Evolutionary conservation across 2,113 vertebrate species (phyloP).

Genomic region (Argyrosomus japonicus): DNA sequence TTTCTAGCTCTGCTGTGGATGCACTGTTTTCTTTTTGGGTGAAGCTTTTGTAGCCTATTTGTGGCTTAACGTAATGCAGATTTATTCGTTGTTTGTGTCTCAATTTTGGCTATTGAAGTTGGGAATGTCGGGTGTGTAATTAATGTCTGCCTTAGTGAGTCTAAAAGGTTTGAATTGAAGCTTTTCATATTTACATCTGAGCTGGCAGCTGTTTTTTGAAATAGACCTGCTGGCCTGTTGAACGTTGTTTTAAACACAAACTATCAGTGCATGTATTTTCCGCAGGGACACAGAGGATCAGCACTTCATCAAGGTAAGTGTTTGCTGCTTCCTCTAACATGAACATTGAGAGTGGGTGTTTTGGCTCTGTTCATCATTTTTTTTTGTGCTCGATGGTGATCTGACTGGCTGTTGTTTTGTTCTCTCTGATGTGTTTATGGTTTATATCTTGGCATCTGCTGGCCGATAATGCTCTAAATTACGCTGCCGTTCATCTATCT

Average conservation of each 20-base stretch:
- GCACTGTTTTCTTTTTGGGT: no score
- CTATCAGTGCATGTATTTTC: neutral
- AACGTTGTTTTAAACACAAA: neutral
- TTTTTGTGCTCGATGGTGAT: neutral
- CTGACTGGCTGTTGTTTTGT: neutral
- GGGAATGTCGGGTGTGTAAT: neutral
- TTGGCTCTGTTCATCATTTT: neutral
- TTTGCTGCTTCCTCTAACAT: neutral
- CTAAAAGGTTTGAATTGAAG: no score
- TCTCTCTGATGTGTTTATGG: neutral
- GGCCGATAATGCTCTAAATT: neutral
- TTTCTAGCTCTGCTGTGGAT: no score
- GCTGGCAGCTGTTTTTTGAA: neutral
- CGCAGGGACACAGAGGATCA: neutral
- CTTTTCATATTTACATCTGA: neutral
- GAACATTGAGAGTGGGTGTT: neutral
- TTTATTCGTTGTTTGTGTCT: neutral
- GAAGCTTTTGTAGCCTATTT: no score
- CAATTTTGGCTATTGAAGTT: neutral
- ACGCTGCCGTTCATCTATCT: neutral
- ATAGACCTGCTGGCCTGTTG: neutral
- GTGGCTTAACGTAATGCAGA: neutral
- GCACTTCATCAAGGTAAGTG: slow-evolving; percentile 20
- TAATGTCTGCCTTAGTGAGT: neutral
- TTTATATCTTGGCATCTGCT: neutral